Evolutionary conservation across 2,797 vertebrate species (phyloP).

Genomic region (Octomys mimax): DNA sequence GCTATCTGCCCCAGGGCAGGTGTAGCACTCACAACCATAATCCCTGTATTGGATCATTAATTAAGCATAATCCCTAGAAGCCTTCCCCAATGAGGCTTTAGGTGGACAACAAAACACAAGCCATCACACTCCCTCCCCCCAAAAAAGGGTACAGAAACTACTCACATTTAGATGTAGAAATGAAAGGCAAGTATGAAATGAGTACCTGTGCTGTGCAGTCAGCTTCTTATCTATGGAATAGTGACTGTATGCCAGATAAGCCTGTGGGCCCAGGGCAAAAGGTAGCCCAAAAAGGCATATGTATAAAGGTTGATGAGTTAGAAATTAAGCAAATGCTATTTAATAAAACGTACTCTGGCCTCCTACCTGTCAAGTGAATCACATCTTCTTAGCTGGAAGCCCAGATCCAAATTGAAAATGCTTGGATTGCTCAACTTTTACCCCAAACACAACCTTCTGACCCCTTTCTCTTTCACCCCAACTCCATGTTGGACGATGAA

Average conservation of each 20-base stretch:
- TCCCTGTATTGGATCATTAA: too few species aligned
- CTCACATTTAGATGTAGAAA: constrained; percentile 10
- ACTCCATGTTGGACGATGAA: not conserved
- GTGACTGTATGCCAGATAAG: constrained; percentile 4
- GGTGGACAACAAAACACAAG: too few species aligned
- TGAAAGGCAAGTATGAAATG: constrained; percentile 41
- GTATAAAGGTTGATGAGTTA: constrained; percentile 21
- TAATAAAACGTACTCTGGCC: constrained; percentile 16
- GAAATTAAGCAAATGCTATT: constrained; percentile 16
- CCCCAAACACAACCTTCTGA: not conserved
- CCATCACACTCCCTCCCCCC: too few species aligned
- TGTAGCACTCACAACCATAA: too few species aligned
- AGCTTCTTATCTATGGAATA: not conserved
- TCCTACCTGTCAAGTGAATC: not conserved
- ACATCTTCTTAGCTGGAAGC: not conserved
- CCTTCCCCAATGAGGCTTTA: too few species aligned
- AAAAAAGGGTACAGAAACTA: too few species aligned
- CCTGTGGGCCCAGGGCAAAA: not conserved
- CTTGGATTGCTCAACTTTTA: not conserved
- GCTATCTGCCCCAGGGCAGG: too few species aligned
- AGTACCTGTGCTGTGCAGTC: not conserved
- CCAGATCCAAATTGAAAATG: constrained; percentile 10
- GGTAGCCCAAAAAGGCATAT: not conserved
- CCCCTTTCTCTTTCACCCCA: not conserved
- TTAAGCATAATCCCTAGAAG: too few species aligned